Evolutionary conservation across 1,140 invertebrate species (phyloP), one percentile per base, ranked within the genome.

Genomic region (Zaprionus kolodkinae): DNA sequence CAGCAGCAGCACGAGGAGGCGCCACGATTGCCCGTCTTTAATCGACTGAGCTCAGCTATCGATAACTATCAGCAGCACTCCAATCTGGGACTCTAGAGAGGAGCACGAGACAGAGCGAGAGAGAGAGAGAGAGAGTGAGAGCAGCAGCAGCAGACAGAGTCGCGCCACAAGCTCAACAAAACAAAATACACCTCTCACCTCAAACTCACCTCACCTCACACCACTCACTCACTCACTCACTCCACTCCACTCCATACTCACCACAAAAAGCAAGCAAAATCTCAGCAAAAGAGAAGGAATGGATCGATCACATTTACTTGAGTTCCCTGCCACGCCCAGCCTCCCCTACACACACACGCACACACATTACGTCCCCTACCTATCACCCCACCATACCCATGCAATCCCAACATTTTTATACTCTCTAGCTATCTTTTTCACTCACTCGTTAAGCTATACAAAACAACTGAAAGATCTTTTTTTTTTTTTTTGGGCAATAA

Each of bases 11-110:
- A 89, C 36, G 85, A 88, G 78, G 85, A 89, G 62, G 71, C 69
- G 55, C 72, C 81, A 88, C 76, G 95, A 60, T 92, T 96, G 83
- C 95, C 96, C 2, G 95, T 96, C 0, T 96, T 96, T 92, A 96
- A 96, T 93, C 94, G 95, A 64, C 94, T 96, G 76, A 95, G 95
- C 88, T 94, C 93, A 63, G 94, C 94, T 64, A 92, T 94, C 72
- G 93, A 93, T 60, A 94, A 94, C 7, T 94, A 95, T 83, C 94
- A 83, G 80, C 80, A 83, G 50, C 80, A 79, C 61, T 76, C 80
- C 61, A 84, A 79, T 17, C 45, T 84, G 57, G 81, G 77, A 43
- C 81, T 84, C 17, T 83, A 83, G 33, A 81, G 36, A 30, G 27
- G 6, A 30, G 27, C 27, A 4, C 1, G 27, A 30, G 27, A 30